Percentiles rank a stretch among this genome's conserved stretches.
These are phyloP conservation scores for Noctua pronuba DNA, from an alignment of 2,888 invertebrate genomes.

Conservation along the genomic window DNA sequence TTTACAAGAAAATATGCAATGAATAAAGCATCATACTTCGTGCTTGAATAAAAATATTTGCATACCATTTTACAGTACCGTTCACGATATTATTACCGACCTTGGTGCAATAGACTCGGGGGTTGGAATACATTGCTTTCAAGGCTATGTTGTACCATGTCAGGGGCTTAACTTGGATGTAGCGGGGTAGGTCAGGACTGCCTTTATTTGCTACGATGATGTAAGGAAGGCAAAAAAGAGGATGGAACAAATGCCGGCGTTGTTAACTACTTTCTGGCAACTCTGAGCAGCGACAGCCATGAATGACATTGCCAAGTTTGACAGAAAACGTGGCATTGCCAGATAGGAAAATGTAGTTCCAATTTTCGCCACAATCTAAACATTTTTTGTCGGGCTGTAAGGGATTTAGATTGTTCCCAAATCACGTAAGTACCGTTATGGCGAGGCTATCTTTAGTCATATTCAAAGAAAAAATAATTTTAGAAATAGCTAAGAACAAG, in stretches of 20 bases:
- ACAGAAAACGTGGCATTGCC: too few relatives aligned
- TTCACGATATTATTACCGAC: slow-evolving; percentile 15
- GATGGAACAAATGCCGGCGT: not conserved
- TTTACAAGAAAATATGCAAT: not conserved
- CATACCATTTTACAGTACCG: slow-evolving; percentile 1
- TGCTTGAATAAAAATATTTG: slow-evolving; percentile 10
- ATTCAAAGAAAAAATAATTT: not conserved
- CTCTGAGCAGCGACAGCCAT: too few relatives aligned
- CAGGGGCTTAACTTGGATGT: slow-evolving; percentile 9
- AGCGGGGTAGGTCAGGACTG: slow-evolving; percentile 29
- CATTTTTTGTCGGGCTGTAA: not conserved
- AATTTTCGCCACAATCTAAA: too few relatives aligned
- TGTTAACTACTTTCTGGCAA: too few relatives aligned
- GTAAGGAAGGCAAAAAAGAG: too few relatives aligned
- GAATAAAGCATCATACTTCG: not conserved
- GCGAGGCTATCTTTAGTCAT: not conserved
- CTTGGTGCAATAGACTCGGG: slow-evolving; percentile 27
- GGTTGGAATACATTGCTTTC: slow-evolving; percentile 27
- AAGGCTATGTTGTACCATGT: slow-evolving; percentile 24
- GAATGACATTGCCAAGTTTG: too few relatives aligned
- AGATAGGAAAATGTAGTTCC: too few relatives aligned
- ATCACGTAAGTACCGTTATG: not conserved
- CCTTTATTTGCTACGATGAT: not conserved
- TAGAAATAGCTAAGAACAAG: not conserved
- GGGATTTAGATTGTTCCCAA: not conserved